Base-by-base conservation (phyloP, 2,113 vertebrate genomes). In the Uropsilus gracilis region DNA sequence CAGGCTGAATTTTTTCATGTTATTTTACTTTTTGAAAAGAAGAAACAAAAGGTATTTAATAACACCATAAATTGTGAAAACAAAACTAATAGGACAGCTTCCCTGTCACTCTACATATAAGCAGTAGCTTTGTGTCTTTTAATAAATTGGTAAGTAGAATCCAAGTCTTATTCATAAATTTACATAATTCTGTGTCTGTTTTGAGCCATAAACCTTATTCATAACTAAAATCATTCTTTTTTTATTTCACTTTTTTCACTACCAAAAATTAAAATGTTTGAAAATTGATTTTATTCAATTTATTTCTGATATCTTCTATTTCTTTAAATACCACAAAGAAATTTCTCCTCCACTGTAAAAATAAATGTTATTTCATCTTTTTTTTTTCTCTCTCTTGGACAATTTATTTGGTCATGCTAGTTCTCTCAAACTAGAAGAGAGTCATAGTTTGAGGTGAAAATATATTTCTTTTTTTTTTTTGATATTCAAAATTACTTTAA, bases 281-380 rank as follows among this genome's bases (percentile, higher is more conserved):
- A 71, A 42, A 75, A 42, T 44, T 92, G 32, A 96, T 81, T 90
- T 4, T 1, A 81, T 57, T 90, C 44, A 28, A 37, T 30, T 88
- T 81, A 63, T 68, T 94, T 93, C 94, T 82, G 77, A 91, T 78
- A 72, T 78, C 85, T 80, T 80, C 93, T 68, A 75, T 77, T 66
- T 39, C 42, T 81, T 96, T 94, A 96, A 94, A 90, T 93, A 93
- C 64, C 44, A 22, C n/a, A 89, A 92, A 82, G 90, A 75, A 39
- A 87, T 88, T 94, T 96, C 59, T 85, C 13, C 46, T 80, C 59
- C 42, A 34, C 34, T 72, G 5, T 77, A 39, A 28, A 82, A 92
- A 82, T 66, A 94, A 88, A 85, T n/a, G n/a, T n/a, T n/a, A n/a
- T n/a, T n/a, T n/a, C n/a, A 89, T 81, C 87, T n/a, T n/a, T n/a